Percentiles rank a stretch among this genome's conserved stretches.
Evolutionary conservation across 1,140 invertebrate species (phyloP).

Genomic region (Elymnias hypermnestra): DNA sequence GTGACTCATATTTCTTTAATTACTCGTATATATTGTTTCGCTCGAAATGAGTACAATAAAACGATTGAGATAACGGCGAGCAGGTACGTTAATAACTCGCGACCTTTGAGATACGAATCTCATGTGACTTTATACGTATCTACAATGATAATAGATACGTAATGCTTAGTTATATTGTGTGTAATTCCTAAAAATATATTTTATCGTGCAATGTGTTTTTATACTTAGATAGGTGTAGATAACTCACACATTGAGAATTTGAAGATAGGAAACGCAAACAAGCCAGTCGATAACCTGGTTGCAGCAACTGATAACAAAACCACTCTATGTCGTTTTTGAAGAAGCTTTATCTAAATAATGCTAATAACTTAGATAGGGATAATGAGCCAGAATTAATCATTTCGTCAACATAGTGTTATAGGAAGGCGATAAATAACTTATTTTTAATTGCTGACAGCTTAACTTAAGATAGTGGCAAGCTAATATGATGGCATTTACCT

Average conservation of each 20-base stretch:
- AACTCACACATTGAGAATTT: constrained; percentile 49
- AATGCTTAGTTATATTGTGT: too few species aligned
- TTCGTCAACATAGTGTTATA: too few species aligned
- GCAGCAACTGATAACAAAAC: constrained; percentile 47
- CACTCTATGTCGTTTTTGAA: constrained; percentile 35
- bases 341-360: constrained; percentile 39
- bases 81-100: not conserved
- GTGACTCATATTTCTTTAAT: constrained; percentile 29
- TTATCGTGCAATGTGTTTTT: constrained; percentile 44
- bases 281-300: constrained; percentile 67
- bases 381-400: constrained; percentile 11
- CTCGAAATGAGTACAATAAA: constrained; percentile 22
- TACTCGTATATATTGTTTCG: constrained; percentile 32
- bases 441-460: too few species aligned
- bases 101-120: constrained; percentile 6
- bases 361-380: constrained; percentile 29
- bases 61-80: constrained; percentile 6
- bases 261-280: constrained; percentile 64
- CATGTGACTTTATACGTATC: constrained; percentile 16
- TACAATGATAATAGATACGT: too few species aligned
- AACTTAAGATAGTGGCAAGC: too few species aligned
- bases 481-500: too few species aligned
- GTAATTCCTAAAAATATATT: constrained; percentile 42
- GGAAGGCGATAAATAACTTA: too few species aligned
- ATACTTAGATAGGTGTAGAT: constrained; percentile 46